These are phyloP conservation scores for Scomber japonicus DNA, from an alignment of 2,113 vertebrate species.

Conservation along the genomic window DNA sequence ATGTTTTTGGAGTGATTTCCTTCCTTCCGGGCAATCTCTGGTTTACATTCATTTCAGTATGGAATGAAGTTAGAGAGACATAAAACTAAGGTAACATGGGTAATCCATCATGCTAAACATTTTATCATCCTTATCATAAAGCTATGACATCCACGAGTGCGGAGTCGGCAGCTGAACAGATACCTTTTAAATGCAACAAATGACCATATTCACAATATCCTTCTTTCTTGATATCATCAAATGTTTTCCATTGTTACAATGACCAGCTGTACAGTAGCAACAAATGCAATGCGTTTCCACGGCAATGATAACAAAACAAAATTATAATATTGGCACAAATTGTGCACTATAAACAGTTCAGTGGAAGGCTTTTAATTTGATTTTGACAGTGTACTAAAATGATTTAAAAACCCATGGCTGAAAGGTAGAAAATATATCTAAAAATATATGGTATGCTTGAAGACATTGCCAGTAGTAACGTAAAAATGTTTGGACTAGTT, in stretches of 20 bases:
- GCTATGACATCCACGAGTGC: not conserved
- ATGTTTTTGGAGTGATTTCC: slow-evolving; percentile 40
- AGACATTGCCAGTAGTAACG: not conserved
- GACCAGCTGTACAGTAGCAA: not conserved
- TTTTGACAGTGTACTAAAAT: slow-evolving; percentile 23
- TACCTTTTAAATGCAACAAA: slow-evolving; percentile 19
- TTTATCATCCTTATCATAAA: slow-evolving; percentile 26
- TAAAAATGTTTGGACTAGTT: slow-evolving; percentile 10
- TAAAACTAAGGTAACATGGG: not conserved
- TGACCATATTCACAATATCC: not conserved
- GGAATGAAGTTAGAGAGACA: slow-evolving; percentile 17
- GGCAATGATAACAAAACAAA: not conserved
- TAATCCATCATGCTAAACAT: slow-evolving; percentile 23
- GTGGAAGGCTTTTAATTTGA: not conserved
- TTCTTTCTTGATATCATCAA: slow-evolving; percentile 2
- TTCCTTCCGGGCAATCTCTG: slow-evolving; percentile 22
- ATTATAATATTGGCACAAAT: not conserved
- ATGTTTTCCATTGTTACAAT: not conserved
- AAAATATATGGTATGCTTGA: slow-evolving; percentile 2
- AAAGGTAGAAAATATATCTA: slow-evolving; percentile 16
- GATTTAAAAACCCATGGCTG: not conserved
- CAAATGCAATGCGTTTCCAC: not conserved
- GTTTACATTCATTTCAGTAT: slow-evolving; percentile 21
- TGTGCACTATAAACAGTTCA: slow-evolving; percentile 5
- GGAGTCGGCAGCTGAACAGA: not conserved